Evolutionary conservation across 2,888 invertebrate species (phyloP).

Genomic region (Apamea anceps): DNA sequence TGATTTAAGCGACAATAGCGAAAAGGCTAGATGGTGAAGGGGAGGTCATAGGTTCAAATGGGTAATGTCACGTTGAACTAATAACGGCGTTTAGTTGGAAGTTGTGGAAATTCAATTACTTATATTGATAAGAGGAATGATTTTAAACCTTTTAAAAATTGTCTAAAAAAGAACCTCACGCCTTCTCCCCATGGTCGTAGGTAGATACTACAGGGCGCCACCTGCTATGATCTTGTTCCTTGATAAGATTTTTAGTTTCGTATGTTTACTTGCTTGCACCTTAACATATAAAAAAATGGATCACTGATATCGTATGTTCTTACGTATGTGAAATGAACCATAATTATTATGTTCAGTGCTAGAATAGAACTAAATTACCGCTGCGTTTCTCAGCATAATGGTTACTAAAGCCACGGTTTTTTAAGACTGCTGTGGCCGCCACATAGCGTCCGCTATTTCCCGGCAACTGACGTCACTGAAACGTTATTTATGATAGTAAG

Average conservation of each 20-base stretch:
- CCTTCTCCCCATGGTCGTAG: not conserved
- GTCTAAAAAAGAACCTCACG: not conserved
- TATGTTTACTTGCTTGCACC: too few species aligned
- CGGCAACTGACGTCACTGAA: not conserved
- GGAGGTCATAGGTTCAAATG: slow-evolving; percentile 37
- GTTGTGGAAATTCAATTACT: slow-evolving; percentile 11
- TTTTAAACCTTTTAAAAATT: not conserved
- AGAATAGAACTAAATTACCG: not conserved
- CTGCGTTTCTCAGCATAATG: not conserved
- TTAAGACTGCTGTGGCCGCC: not conserved
- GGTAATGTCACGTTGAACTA: slow-evolving; percentile 14
- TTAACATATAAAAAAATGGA: not conserved
- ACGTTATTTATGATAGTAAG: not conserved
- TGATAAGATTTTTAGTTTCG: not conserved
- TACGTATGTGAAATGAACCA: too few species aligned
- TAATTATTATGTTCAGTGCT: not conserved
- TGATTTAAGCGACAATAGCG: slow-evolving; percentile 31
- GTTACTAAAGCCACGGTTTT: not conserved
- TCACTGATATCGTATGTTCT: not conserved
- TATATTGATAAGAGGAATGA: not conserved
- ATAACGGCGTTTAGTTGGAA: not conserved
- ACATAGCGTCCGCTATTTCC: not conserved
- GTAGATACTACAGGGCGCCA: not conserved
- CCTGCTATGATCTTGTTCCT: not conserved
- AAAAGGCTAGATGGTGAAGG: slow-evolving; percentile 26